These are phyloP conservation scores for Momotus momota DNA, from an alignment of 2,797 vertebrate genomes.

Conservation along the genomic window DNA sequence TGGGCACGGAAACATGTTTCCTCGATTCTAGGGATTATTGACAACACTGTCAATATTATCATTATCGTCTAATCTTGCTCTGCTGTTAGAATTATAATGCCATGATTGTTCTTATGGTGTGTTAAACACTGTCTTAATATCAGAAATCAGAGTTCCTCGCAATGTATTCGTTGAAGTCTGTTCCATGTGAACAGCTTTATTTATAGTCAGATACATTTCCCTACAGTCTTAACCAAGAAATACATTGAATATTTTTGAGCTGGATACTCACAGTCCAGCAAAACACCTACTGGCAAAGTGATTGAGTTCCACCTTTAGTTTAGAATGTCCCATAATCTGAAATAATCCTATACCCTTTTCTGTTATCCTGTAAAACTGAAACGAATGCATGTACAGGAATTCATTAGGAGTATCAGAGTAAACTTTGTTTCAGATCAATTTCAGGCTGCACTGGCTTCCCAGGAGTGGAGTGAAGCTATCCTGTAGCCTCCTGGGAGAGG, in stretches of 20 bases:
- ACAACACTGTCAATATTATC: not conserved
- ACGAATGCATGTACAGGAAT: not conserved
- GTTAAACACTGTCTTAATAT: not conserved
- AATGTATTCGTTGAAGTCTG: not conserved
- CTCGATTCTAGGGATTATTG: not conserved
- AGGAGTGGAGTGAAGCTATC: not conserved
- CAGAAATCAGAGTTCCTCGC: not conserved
- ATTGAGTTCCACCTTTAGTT: not conserved
- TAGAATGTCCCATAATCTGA: not conserved
- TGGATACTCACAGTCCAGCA: not conserved
- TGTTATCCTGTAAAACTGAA: conserved; percentile 1
- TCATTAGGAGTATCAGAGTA: not conserved
- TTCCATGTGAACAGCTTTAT: not conserved
- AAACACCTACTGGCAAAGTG: not conserved
- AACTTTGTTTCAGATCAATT: not conserved
- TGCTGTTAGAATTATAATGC: not conserved
- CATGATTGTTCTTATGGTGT: not conserved
- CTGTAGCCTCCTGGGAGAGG: not conserved
- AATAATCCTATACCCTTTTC: not conserved
- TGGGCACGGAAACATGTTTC: not conserved
- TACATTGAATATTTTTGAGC: not conserved
- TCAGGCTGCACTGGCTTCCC: not conserved
- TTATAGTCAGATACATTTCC: not conserved
- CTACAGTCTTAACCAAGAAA: not conserved
- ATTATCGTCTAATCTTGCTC: not conserved